Base-by-base conservation (phyloP, 2,797 vertebrate species). In the Antennarius maculatus region DNA sequence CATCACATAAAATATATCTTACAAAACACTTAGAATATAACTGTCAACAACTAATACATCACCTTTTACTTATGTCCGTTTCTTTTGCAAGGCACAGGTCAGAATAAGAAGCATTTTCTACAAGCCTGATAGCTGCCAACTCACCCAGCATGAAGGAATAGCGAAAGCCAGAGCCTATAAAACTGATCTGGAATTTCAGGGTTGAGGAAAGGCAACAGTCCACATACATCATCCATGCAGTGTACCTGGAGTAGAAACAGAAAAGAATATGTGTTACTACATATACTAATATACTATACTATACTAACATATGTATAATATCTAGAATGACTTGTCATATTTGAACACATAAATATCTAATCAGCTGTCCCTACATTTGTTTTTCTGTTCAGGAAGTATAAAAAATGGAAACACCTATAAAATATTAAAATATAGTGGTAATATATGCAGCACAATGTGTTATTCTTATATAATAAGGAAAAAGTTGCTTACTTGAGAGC, bases 211-310 rank as follows among this genome's bases (percentile, higher is more conserved):
- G 96, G 97, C 80, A 99, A 92, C 57, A 99, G 95, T 67, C 97
- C 97, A 58, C 97, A 99, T 54, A 99, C 95, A 0, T 98, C 96
- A 62, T 99, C 96, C 97, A 99, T 98, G 89, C 97, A 99, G 89
- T 98, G 96, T 64, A 99, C 97, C 97, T 99, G 84, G 27, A 43
- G 63, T 56, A 14, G 51, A 55, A 51, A 74, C 0, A 74, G 18
- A 48, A 41, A 60, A 46, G 7, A 34, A 34, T 31, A 34, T 13
- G 17, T 2, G 37, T 8, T 34, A 34, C 31, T 4, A 41, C 12
- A 16, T 3, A 23, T 23, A 49, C 1, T 46, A 28, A 18, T 23
- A 29, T 39, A 16, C n/a, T 50, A 29, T 39, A 16, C n/a, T 50
- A n/a, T 54, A 17, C 29, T 29, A 23, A 37, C 37, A 49, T 42